A percentile compares a stretch with the other conserved stretches of the same genome.
Conservation (phyloP, 1,140 invertebrate genomes). For the Streblospio benedicti region DNA sequence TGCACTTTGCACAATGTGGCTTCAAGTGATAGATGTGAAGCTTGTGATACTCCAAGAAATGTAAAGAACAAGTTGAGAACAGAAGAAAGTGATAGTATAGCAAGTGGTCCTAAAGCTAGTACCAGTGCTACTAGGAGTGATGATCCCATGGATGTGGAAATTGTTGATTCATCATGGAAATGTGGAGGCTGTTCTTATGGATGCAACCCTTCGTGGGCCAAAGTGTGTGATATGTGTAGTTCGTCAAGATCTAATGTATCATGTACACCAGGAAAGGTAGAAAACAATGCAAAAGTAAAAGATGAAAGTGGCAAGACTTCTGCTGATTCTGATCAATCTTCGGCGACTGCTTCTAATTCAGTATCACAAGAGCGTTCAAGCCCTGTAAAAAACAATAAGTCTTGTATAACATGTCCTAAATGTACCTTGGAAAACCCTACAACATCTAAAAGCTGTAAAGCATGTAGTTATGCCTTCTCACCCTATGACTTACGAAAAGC, state of each 20-base stretch:
- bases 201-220: slow-evolving; percentile 49
- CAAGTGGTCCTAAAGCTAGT: neutral
- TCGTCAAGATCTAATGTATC: neutral
- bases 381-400: too few species aligned
- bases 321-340: neutral
- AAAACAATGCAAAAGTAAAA: neutral
- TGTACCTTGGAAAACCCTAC: slow-evolving; percentile 79
- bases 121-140: neutral
- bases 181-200: slow-evolving; percentile 69
- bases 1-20: slow-evolving; percentile 54
- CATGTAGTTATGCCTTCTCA: slow-evolving; percentile 53
- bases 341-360: slow-evolving; percentile 1
- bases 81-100: neutral
- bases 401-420: slow-evolving; percentile 58
- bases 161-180: slow-evolving; percentile 1
- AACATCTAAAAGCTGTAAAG: slow-evolving; percentile 61
- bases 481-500: too few species aligned
- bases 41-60: slow-evolving; percentile 53
- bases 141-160: neutral
- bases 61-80: neutral
- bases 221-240: neutral
- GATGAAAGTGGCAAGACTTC: neutral
- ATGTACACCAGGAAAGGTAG: neutral
- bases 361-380: too few species aligned
- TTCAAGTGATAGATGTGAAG: slow-evolving; percentile 53